Percentiles rank a stretch among this genome's conserved stretches.
Evolutionary conservation across 2,888 invertebrate genomes (phyloP).

Genomic region (Scotopteryx bipunctaria): DNA sequence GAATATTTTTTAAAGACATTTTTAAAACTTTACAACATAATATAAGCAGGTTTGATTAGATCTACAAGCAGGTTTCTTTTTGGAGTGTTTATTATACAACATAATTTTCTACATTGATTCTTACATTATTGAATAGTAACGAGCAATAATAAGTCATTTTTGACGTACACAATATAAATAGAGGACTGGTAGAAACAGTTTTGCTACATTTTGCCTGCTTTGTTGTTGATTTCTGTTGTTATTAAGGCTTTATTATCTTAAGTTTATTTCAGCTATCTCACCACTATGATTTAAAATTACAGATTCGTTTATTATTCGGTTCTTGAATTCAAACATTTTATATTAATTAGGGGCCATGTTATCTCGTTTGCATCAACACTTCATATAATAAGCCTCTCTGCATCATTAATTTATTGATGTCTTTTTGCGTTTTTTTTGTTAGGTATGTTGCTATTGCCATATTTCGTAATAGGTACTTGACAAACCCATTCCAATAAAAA

Average conservation of each 20-base stretch:
- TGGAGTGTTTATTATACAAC: conserved; percentile 68
- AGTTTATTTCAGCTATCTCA: too few relatives aligned
- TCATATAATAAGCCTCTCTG: not conserved
- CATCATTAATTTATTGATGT: not conserved
- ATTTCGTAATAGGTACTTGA: conserved; percentile 70
- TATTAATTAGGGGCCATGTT: conserved; percentile 3
- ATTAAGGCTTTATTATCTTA: too few relatives aligned
- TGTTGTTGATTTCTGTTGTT: not conserved
- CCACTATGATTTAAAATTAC: not conserved
- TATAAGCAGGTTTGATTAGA: conserved; percentile 76
- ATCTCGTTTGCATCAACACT: not conserved
- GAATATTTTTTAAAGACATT: conserved; percentile 80
- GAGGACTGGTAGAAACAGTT: conserved; percentile 8
- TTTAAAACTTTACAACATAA: conserved; percentile 74
- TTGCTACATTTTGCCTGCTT: conserved; percentile 6
- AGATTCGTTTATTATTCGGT: not conserved
- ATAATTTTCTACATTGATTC: conserved; percentile 74
- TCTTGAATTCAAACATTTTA: not conserved
- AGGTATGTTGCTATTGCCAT: conserved; percentile 61
- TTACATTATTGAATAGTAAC: conserved; percentile 32
- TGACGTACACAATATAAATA: conserved; percentile 9
- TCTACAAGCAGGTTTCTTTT: conserved; percentile 74
- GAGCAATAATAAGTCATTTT: conserved; percentile 39
- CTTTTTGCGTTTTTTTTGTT: not conserved
- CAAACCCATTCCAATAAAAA: conserved; percentile 75